Percentiles rank a stretch among this genome's conserved stretches.
phyloP scores from a whole-genome alignment of 2,888 invertebrate genomes.

The Polylopha cassiicola region DNA sequence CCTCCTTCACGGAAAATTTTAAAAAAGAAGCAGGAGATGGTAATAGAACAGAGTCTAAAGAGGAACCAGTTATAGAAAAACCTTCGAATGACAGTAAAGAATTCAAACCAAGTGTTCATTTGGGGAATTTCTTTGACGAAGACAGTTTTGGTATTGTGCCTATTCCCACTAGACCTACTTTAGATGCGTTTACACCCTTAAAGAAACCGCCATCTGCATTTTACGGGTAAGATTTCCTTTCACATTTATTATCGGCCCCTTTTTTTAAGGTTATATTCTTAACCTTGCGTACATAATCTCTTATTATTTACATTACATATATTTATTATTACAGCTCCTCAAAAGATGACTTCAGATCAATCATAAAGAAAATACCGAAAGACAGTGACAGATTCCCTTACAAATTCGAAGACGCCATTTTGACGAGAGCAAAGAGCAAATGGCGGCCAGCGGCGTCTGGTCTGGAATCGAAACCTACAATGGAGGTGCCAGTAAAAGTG shows the following conservation, averaged over 20 bases:
- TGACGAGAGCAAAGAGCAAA: conserved; percentile 34
- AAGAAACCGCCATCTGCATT: conserved; percentile 43
- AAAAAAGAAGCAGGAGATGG: conserved; percentile 29
- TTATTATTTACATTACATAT: conserved; percentile 1
- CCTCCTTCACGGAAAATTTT: conserved; percentile 40
- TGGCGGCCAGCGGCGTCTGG: conserved; percentile 34
- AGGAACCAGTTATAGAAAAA: conserved; percentile 27
- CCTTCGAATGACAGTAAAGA: conserved; percentile 37
- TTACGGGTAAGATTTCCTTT: conserved; percentile 45
- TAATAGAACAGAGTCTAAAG: conserved; percentile 29
- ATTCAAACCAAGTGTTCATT: conserved; percentile 73
- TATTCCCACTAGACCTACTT: conserved; percentile 31
- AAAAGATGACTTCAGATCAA: conserved; percentile 35
- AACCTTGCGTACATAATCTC: too few relatives aligned
- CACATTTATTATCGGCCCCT: too few relatives aligned
- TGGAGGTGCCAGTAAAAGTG: conserved; percentile 43
- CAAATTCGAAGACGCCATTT: conserved; percentile 43
- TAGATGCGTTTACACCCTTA: conserved; percentile 33
- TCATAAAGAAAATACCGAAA: conserved; percentile 37
- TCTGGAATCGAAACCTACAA: conserved; percentile 50
- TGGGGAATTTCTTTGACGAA: conserved; percentile 65
- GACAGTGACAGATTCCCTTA: conserved; percentile 49
- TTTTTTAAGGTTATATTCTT: too few relatives aligned
- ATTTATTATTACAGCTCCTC: conserved; percentile 35
- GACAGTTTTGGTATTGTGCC: conserved; percentile 49